Evolutionary conservation across 2,797 vertebrate species (phyloP).

Genomic region (Garrulus glandarius): DNA sequence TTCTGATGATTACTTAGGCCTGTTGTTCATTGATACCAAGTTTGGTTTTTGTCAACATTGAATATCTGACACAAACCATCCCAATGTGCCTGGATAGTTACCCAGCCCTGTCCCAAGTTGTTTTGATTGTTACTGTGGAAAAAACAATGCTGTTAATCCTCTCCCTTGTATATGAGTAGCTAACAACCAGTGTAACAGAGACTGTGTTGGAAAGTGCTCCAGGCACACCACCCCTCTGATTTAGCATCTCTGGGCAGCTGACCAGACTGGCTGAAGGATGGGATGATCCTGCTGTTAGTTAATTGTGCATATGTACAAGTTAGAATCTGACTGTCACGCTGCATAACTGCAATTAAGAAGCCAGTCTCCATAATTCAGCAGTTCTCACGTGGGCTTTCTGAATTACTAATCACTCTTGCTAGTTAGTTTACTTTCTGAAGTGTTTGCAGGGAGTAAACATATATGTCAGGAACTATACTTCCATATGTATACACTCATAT

Average conservation of each 20-base stretch:
- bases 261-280: slow-evolving; percentile 59
- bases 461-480: not conserved
- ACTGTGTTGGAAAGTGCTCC: slow-evolving; percentile 19
- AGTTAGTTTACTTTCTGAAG: not conserved
- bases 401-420: not conserved
- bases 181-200: not conserved
- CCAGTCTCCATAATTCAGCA: not conserved
- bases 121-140: not conserved
- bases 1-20: not conserved
- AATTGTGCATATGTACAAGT: slow-evolving; percentile 33
- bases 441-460: not conserved
- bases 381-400: not conserved
- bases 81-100: not conserved
- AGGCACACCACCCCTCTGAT: slow-evolving; percentile 34
- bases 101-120: not conserved
- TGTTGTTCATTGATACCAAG: not conserved
- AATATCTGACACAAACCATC: not conserved
- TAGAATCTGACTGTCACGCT: not conserved
- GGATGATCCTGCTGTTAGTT: slow-evolving; percentile 48
- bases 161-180: not conserved
- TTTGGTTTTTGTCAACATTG: not conserved
- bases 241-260: slow-evolving; percentile 60
- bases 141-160: not conserved
- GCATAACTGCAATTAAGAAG: slow-evolving; percentile 16
- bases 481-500: rapidly evolving